Conservation (phyloP, 2,797 vertebrate species). For the Tragopan temminckii region DNA sequence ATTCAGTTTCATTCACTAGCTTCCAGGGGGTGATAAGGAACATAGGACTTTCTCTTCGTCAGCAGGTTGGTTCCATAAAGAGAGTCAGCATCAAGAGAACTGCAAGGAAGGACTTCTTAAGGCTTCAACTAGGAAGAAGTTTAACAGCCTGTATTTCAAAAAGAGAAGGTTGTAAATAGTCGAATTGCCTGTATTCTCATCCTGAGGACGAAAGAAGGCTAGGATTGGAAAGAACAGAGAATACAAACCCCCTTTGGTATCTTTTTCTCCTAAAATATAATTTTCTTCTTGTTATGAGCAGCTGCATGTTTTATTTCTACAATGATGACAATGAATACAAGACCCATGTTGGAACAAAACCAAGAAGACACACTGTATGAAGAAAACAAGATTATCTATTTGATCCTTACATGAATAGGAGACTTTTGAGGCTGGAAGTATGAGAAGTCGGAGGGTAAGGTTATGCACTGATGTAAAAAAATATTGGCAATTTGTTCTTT, state of each 20-base stretch:
- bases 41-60: neutral
- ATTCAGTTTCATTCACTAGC: neutral
- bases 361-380: neutral
- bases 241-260: neutral
- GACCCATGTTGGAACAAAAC: neutral
- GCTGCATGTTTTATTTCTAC: neutral
- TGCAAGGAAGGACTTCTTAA: neutral
- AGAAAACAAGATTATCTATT: neutral
- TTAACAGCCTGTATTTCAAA: neutral
- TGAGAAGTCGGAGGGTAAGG: neutral
- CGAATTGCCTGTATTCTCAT: neutral
- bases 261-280: neutral
- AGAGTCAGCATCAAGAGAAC: neutral
- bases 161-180: neutral
- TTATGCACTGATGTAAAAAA: neutral
- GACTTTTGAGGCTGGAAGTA: neutral
- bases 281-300: neutral
- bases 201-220: neutral
- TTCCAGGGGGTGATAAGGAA: neutral
- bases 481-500: neutral
- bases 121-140: neutral
- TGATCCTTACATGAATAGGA: neutral
- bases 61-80: neutral
- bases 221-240: neutral
- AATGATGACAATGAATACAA: neutral